phyloP scores from a whole-genome alignment of 2,888 invertebrate genomes.

The Bibio marci region DNA sequence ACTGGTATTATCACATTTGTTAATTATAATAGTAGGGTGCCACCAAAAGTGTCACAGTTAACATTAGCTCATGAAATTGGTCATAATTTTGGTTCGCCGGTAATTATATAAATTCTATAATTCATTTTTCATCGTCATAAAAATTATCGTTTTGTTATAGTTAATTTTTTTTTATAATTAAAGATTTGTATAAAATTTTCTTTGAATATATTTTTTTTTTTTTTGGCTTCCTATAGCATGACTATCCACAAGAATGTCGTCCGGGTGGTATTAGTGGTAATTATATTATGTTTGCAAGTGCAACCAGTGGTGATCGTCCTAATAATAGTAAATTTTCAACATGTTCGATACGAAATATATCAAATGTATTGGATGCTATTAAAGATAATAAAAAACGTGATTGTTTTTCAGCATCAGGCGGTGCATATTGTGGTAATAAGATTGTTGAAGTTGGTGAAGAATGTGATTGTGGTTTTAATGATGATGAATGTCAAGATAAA shows the following conservation, averaged over 20 bases:
- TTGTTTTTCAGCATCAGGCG: slow-evolving; percentile 80
- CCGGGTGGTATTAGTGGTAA: slow-evolving; percentile 88
- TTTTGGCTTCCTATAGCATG: too few species aligned
- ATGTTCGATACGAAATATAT: slow-evolving; percentile 90
- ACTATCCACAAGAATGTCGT: slow-evolving; percentile 78
- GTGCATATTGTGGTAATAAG: slow-evolving; percentile 98
- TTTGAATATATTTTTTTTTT: slow-evolving; percentile 12
- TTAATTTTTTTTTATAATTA: too few species aligned
- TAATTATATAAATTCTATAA: slow-evolving; percentile 33
- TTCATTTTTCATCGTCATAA: neutral
- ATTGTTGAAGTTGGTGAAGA: slow-evolving; percentile 96
- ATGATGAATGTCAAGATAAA: slow-evolving; percentile 75
- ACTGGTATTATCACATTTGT: slow-evolving; percentile 98
- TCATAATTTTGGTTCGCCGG: slow-evolving; percentile 97
- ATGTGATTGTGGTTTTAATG: slow-evolving; percentile 93
- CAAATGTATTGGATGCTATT: slow-evolving; percentile 82
- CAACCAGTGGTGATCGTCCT: slow-evolving; percentile 92
- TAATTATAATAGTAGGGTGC: slow-evolving; percentile 93
- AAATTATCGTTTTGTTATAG: neutral
- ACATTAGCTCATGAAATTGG: slow-evolving; percentile 98
- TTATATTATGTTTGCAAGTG: slow-evolving; percentile 99
- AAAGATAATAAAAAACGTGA: slow-evolving; percentile 80
- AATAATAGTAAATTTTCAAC: slow-evolving; percentile 96
- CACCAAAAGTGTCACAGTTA: slow-evolving; percentile 92
- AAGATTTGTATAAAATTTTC: slow-evolving; percentile 1